phyloP scores from a whole-genome alignment of 1,140 invertebrate species.

The Drosophila tropicalis region DNA sequence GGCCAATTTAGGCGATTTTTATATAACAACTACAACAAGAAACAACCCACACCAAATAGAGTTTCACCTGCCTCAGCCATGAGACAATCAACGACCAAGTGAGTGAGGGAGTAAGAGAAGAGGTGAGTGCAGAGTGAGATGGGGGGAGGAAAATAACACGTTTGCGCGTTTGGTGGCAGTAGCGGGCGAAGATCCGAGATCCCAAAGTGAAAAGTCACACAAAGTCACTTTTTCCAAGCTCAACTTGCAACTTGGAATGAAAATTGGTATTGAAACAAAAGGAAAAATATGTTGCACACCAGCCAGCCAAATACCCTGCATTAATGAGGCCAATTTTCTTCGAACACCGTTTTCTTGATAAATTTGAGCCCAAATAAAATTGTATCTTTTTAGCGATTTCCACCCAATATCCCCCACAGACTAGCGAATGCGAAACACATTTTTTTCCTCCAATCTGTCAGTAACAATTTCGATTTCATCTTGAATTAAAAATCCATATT shows the following conservation, averaged over 20 bases:
- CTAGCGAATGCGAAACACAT: conserved; percentile 3
- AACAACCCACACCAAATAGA: conserved; percentile 40
- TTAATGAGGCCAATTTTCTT: conserved; percentile 19
- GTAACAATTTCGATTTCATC: conserved; percentile 44
- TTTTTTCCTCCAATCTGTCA: conserved; percentile 28
- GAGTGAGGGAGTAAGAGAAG: conserved; percentile 11
- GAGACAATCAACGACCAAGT: conserved; percentile 36
- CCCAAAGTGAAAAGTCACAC: conserved; percentile 69
- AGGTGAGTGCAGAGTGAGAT: not conserved
- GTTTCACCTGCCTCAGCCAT: conserved; percentile 56
- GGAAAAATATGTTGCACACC: not conserved
- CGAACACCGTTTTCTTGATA: no score
- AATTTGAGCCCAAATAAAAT: no score
- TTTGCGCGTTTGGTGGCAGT: conserved; percentile 22
- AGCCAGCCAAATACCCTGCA: not conserved
- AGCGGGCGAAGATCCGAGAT: conserved; percentile 51
- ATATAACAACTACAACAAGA: conserved; percentile 56
- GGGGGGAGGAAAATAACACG: conserved; percentile 53
- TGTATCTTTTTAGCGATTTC: no score
- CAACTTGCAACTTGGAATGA: conserved; percentile 7
- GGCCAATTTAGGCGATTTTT: conserved; percentile 51
- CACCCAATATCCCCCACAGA: no score
- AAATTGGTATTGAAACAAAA: conserved; percentile 26
- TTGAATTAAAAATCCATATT: conserved; percentile 20
- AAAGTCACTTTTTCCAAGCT: conserved; percentile 63